Percentiles rank a stretch among this genome's conserved stretches.
Conservation (phyloP, 92 coral and sea anemone genomes). For the Bergia sp. region DNA sequence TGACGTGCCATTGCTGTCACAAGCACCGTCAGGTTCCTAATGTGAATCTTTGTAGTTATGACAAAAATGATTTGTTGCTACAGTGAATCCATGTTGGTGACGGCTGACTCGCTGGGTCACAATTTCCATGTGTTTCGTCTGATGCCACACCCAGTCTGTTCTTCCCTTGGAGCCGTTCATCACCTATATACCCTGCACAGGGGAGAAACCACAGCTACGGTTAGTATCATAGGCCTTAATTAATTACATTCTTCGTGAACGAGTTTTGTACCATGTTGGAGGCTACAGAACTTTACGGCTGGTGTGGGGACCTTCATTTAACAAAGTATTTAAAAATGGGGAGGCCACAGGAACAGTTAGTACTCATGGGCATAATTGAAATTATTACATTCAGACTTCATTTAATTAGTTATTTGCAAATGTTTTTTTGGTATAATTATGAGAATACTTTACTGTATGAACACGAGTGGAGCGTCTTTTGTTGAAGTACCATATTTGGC, state of each 20-base stretch:
- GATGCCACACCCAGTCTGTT: conserved; percentile 95
- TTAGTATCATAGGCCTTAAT: conserved; percentile 44
- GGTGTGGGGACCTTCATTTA: no score
- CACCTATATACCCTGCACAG: conserved; percentile 94
- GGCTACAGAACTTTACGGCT: no score
- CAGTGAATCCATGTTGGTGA: conserved; percentile 89
- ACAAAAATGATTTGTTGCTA: neutral
- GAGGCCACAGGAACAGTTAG: no score
- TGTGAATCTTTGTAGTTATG: neutral
- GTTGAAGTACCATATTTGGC: neutral
- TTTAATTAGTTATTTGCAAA: no score
- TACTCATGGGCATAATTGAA: no score
- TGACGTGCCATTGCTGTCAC: neutral
- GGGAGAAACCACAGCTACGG: conserved; percentile 98
- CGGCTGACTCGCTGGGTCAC: conserved; percentile 92
- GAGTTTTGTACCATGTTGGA: neutral
- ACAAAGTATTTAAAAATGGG: no score
- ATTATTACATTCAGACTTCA: no score
- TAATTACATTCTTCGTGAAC: neutral
- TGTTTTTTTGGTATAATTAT: no score
- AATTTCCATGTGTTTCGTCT: conserved; percentile 92
- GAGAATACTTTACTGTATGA: neutral
- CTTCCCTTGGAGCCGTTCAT: conserved; percentile 94
- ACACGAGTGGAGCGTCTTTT: neutral
- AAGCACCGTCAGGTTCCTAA: no score